These are phyloP conservation scores for Phallusia fumigata DNA, from an alignment of 23 tunicate genomes.

Conservation along the genomic window DNA sequence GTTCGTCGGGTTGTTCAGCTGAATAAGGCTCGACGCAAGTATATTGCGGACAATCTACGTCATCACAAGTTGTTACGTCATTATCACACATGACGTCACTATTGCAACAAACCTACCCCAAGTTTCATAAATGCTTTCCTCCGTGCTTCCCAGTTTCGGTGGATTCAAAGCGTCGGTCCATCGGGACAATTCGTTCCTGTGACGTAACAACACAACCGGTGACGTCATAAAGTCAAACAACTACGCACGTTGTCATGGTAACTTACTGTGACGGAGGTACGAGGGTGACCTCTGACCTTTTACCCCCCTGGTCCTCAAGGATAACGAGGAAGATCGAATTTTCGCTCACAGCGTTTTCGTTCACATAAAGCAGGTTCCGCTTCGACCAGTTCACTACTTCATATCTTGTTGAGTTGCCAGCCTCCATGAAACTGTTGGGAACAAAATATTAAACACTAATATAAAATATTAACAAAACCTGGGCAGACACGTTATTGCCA, in stretches of 20 bases:
- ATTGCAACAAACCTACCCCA: conserved; percentile 85
- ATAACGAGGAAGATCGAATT: conserved; percentile 68
- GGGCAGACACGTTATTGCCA: too few species aligned
- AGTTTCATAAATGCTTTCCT: conserved; percentile 82
- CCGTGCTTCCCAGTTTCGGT: conserved; percentile 26
- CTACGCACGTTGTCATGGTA: not conserved
- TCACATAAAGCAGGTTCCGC: conserved; percentile 54
- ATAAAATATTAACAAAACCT: too few species aligned
- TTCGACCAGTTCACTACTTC: conserved; percentile 87
- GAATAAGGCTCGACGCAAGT: conserved; percentile 48
- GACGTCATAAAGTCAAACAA: not conserved
- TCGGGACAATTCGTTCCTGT: conserved; percentile 82
- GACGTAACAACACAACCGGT: not conserved
- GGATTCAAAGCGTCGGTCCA: conserved; percentile 83
- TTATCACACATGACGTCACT: not conserved
- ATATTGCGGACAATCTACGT: conserved; percentile 83
- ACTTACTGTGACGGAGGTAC: conserved; percentile 63
- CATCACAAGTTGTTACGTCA: conserved; percentile 4
- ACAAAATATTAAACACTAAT: not conserved
- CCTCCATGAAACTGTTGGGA: conserved; percentile 51
- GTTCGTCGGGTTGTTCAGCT: conserved; percentile 89
- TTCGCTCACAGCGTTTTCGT: conserved; percentile 68
- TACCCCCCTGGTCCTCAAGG: conserved; percentile 69
- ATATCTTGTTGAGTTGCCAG: conserved; percentile 26
- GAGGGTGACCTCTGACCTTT: conserved; percentile 66